Evolutionary conservation across 2,113 vertebrate genomes (phyloP), one percentile per base, ranked within the genome.

Genomic region (Phrynosoma platyrhinos): DNA sequence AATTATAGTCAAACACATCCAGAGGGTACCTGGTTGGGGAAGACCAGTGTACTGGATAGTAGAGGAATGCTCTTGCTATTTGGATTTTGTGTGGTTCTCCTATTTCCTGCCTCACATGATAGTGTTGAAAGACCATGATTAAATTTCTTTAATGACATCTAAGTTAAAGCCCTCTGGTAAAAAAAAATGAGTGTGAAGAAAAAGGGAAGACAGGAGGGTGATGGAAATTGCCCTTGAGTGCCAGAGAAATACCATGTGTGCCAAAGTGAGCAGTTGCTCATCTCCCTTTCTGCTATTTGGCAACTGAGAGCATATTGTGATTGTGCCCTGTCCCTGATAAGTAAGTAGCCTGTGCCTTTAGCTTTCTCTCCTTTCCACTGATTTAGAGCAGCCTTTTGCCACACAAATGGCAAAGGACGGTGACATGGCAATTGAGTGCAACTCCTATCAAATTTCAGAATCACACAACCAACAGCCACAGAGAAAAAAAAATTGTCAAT

Each of bases 331-430:
- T 92, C 80, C 66, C 90, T 40, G 40, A 32, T 4, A 68, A 47
- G 36, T 4, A 68, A 47, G 42, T 58, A 47, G 0, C 0, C 68
- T 36, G 10, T 74, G 42, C 0, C 0, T 1, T 47, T 72, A 62
- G 9, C 7, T 30, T 27, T 84, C 82, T 32, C 18, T 82, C 86
- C 68, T 89, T 82, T 16, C 1, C 27, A 23, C 0, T 20, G 25
- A 71, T 88, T 88, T 47, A 93, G 84, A 94, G 91, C 91, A 83
- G 58, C 10, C 64, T 93, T 92, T 92, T 93, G 81, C 91, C 90
- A 76, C n/a, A 13, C 42, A 55, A 85, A 2, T 9, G 80, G 71
- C 74, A 25, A 23, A 52, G 81, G 87, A 74, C 91, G 89, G 64
- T 79, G 78, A 30, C 55, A 78, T 25, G 88, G 80, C 71, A 82